phyloP scores from a whole-genome alignment of 1,140 invertebrate species.

The Drosophila murphyi region DNA sequence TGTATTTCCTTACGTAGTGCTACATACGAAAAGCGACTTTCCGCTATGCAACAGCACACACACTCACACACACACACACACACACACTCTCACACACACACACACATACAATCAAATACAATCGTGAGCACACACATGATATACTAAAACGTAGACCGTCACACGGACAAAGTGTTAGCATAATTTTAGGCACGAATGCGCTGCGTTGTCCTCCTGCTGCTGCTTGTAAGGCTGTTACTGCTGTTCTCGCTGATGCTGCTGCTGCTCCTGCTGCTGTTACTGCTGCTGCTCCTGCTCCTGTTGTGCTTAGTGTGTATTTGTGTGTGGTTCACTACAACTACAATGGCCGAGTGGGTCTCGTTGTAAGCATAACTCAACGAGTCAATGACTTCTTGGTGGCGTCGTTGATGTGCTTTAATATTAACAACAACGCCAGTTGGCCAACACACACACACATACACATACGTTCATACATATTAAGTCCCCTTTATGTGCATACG shows the following conservation, averaged over 20 bases:
- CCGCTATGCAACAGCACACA: constrained; percentile 37
- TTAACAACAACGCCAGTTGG: constrained; percentile 72
- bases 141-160: constrained; percentile 53
- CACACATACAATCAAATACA: constrained; percentile 8
- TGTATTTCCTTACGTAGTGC: constrained; percentile 25
- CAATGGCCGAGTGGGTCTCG: constrained; percentile 47
- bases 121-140: constrained; percentile 30
- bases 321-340: constrained; percentile 38
- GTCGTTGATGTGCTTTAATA: constrained; percentile 84
- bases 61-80: constrained; percentile 12
- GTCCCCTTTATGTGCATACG: constrained; percentile 48
- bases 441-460: constrained; percentile 18
- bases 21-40: constrained; percentile 33
- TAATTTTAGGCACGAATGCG: constrained; percentile 82
- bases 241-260: background rate
- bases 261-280: background rate
- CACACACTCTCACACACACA: constrained; percentile 39
- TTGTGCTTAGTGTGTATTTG: constrained; percentile 18
- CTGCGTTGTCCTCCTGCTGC: constrained; percentile 42
- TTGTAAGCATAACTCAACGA: constrained; percentile 83
- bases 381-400: constrained; percentile 84
- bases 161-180: constrained; percentile 78
- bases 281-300: background rate
- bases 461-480: constrained; percentile 15
- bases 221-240: constrained; percentile 8